A percentile compares a stretch with the other conserved stretches of the same genome.
Conservation (phyloP, 2,113 vertebrate species). For the Ammodramus savannarum region DNA sequence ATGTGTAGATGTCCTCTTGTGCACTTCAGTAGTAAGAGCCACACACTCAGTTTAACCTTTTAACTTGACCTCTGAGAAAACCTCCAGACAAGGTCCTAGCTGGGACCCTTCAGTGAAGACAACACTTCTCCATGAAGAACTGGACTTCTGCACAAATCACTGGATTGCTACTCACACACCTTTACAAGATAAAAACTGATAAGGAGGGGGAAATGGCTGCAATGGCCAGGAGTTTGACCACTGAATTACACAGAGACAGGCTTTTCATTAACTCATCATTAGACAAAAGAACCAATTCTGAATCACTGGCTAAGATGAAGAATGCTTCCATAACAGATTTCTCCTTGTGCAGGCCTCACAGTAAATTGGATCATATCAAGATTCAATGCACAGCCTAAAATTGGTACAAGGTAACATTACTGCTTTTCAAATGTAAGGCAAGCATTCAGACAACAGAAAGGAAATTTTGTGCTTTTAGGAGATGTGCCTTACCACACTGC, state of each 20-base stretch:
- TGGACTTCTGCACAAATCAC: not conserved
- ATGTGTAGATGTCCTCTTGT: not conserved
- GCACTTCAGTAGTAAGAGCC: not conserved
- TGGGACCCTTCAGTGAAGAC: not conserved
- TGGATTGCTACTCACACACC: not conserved
- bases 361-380: not conserved
- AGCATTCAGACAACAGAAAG: not conserved
- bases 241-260: not conserved
- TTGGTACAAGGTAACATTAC: not conserved
- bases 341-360: not conserved
- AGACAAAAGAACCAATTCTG: not conserved
- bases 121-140: not conserved
- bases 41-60: not conserved
- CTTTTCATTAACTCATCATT: not conserved
- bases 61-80: not conserved
- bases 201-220: not conserved
- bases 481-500: not conserved
- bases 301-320: not conserved
- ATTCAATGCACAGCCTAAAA: not conserved
- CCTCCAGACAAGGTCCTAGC: not conserved
- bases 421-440: not conserved
- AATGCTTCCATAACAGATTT: not conserved
- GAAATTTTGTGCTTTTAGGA: not conserved
- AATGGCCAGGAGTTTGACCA: not conserved
- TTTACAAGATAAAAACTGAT: not conserved